A percentile compares a stretch with the other conserved stretches of the same genome.
Evolutionary conservation across 2,888 invertebrate species (phyloP).

Genomic region (Pristionchus exspectatus): DNA sequence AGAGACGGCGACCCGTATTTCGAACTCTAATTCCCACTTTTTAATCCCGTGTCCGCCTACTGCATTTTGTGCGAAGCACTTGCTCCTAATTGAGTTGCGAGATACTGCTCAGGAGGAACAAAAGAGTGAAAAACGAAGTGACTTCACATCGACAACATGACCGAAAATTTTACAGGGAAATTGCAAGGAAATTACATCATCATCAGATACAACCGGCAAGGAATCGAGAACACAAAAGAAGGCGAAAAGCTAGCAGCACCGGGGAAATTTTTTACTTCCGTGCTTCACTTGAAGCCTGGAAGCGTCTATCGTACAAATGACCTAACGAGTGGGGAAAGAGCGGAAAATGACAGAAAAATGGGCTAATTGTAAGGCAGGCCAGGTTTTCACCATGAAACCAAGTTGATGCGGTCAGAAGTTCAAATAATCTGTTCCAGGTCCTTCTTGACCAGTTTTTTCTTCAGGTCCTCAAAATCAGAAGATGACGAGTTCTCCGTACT

Average conservation of each 20-base stretch:
- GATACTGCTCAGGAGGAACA: background rate
- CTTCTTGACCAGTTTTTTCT: background rate
- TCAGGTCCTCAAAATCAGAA: constrained; percentile 21
- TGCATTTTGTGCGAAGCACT: background rate
- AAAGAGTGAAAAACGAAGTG: background rate
- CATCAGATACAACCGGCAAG: background rate
- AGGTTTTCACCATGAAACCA: no score
- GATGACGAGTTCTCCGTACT: constrained; percentile 29
- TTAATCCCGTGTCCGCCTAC: background rate
- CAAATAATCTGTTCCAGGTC: background rate
- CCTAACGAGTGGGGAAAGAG: background rate
- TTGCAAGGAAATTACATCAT: background rate
- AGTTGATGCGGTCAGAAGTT: background rate
- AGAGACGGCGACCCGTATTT: no score
- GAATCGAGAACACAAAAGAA: background rate
- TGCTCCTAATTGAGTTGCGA: background rate
- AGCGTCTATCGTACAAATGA: background rate
- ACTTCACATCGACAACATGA: constrained; percentile 4
- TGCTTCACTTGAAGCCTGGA: background rate
- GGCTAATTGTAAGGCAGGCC: no score
- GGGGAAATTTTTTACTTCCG: background rate
- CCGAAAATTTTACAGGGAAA: background rate
- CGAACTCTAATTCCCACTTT: background rate
- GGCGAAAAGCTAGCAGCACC: background rate
- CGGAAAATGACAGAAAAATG: constrained; percentile 4